Base-by-base conservation (phyloP, 2,113 vertebrate species). In the Merops nubicus region DNA sequence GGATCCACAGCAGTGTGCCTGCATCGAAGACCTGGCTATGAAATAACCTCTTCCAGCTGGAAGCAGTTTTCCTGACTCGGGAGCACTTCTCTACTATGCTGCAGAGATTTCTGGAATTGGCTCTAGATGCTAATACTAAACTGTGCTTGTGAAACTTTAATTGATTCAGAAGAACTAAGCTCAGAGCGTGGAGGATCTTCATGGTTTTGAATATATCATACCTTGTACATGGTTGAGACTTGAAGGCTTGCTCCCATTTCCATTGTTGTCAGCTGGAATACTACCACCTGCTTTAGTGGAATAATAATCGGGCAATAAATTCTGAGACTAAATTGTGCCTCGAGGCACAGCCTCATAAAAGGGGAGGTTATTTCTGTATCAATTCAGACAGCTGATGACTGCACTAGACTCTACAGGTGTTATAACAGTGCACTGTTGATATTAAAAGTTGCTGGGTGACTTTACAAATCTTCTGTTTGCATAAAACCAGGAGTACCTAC, bases 231-330 rank as follows among this genome's bases (percentile, higher is more conserved):
- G 0, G 69, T 15, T 87, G 43, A 92, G 67, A 92, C 88, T 81
- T 56, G 73, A 93, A 92, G 79, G 48, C 56, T 74, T 87, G 73
- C 76, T 87, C 76, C 79, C 5, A 1, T 72, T 87, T 54, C 83
- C 92, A 93, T 57, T 92, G 83, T 17, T 95, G 76, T 88, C 79
- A 95, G 83, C 83, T 91, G 92, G 96, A 94, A 90, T 29, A 42
- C 8, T 4, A 45, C 95, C 91, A 87, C 76, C 47, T 48, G 31
- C 76, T 93, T 50, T 25, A 50, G 64, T 68, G 88, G 40, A 72
- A 83, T 87, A 96, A 95, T 81, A 72, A 92, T 60, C 25, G 14
- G 83, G 62, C 93, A 91, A 87, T 18, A 78, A 74, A 84, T 68
- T 85, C 45, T 0, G 33, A 84, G 69, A 72, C 69, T 72, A 87